Conservation (phyloP, 2,797 vertebrate genomes). For the Lepilemur septentrionalis region DNA sequence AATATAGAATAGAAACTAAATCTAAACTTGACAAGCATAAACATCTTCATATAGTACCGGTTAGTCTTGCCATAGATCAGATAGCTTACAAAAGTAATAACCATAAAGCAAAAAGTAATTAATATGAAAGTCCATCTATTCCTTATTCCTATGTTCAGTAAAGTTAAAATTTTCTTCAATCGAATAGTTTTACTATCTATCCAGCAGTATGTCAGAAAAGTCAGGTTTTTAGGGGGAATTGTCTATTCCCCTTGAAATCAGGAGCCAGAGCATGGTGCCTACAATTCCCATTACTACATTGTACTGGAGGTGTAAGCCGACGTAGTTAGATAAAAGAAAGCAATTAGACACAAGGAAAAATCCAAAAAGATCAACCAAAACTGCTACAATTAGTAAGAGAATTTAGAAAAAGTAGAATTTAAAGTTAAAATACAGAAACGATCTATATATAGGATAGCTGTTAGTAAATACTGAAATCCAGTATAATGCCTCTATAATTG, state of each 20-base stretch:
- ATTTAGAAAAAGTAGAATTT: background rate
- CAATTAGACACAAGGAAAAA: background rate
- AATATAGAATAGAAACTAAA: background rate
- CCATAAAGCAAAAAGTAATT: background rate
- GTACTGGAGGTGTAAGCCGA: background rate
- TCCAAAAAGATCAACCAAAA: background rate
- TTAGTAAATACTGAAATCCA: background rate
- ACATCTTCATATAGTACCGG: background rate
- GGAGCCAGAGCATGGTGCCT: background rate
- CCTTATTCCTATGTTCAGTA: background rate
- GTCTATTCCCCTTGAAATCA: background rate
- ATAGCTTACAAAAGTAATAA: constrained; percentile 21
- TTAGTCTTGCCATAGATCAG: background rate
- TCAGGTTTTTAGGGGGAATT: background rate
- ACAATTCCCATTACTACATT: background rate
- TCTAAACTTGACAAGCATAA: background rate
- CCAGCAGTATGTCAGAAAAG: background rate
- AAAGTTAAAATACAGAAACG: background rate
- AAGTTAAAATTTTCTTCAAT: constrained; percentile 51
- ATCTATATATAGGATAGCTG: background rate
- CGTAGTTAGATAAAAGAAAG: background rate
- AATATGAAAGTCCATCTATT: constrained; percentile 14
- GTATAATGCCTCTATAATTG: background rate
- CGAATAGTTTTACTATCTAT: background rate
- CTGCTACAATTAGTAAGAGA: background rate